Conservation (phyloP, 2,797 vertebrate species). For the Hipposideros larvatus region DNA sequence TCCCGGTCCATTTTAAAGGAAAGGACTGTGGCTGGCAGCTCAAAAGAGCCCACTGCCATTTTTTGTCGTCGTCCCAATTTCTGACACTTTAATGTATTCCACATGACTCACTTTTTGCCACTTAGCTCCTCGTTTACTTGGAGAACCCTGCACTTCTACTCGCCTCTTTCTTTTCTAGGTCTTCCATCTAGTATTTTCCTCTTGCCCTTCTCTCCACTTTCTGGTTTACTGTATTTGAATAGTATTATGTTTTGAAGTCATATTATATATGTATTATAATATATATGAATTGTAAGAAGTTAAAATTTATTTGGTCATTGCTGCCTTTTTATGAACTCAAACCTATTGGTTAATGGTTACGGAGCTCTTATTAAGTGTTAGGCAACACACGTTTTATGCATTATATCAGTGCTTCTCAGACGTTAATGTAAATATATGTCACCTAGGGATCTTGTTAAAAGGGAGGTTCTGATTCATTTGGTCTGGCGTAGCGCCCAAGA, state of each 20-base stretch:
- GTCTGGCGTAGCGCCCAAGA: fast-evolving
- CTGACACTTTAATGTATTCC: neutral
- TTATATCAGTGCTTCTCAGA: neutral
- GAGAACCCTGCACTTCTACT: neutral
- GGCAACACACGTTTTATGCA: neutral
- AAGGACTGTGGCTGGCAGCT: neutral
- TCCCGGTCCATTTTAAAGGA: neutral
- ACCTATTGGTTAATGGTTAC: neutral
- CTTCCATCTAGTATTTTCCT: neutral
- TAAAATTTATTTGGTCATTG: neutral
- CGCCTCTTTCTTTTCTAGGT: neutral
- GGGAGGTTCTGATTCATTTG: neutral
- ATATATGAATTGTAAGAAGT: neutral
- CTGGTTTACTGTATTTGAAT: neutral
- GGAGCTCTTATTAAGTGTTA: neutral
- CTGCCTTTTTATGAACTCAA: neutral
- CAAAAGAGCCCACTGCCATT: neutral
- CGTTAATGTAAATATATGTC: neutral
- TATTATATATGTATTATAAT: neutral
- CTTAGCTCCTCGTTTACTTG: neutral
- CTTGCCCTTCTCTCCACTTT: neutral
- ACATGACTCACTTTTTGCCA: neutral
- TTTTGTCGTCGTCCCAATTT: neutral
- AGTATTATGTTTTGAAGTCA: neutral
- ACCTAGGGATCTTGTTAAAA: neutral